Base-by-base conservation (phyloP, 1,140 invertebrate genomes). In the Aradophagus sp. region DNA sequence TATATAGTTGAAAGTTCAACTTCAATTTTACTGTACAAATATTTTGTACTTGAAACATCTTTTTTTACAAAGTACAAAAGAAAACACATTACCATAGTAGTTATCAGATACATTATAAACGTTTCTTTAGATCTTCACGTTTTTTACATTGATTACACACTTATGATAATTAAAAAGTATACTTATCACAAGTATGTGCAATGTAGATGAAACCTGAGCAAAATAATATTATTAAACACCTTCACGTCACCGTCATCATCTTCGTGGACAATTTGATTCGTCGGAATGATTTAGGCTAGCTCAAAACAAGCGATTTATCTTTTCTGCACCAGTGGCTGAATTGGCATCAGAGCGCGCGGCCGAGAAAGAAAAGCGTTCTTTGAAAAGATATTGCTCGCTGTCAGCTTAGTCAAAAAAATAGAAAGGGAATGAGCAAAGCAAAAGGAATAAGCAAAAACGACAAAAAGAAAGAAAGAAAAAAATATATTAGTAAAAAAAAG, bases 241-340 rank as follows among this genome's bases (percentile, higher is more conserved):
- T 41, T 41, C 41, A n/a, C n/a, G n/a, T n/a, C n/a, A n/a, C n/a
- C n/a, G 12, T 17, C 35, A 48, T 48, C 50, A 56, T 65, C 36
- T 53, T 45, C 15, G 55, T 47, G 47, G 34, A 52, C 47, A 47
- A 61, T 48, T 58, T 44, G 58, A 56, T 50, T 73, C 66, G 70
- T 72, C 67, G 63, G 62, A 66, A 69, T 66, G 75, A 75, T 74
- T 74, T 73, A 74, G 62, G 77, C 61, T 70, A 61, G 63, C 74
- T 77, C 71, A 78, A 82, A 83, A 82, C 77, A 83, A 84, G 66
- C 81, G 74, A 83, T 84, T 81, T 83, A 79, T 84, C 78, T 82
- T 82, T 79, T 80, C 74, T 78, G 73, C 70, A 74, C 76, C 76
- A 74, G 69, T 75, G 75, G 42, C 58, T 75, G 74, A 78, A 74